Base-by-base conservation (phyloP, 2,888 invertebrate genomes). In the Kryphioiulus occultus region DNA sequence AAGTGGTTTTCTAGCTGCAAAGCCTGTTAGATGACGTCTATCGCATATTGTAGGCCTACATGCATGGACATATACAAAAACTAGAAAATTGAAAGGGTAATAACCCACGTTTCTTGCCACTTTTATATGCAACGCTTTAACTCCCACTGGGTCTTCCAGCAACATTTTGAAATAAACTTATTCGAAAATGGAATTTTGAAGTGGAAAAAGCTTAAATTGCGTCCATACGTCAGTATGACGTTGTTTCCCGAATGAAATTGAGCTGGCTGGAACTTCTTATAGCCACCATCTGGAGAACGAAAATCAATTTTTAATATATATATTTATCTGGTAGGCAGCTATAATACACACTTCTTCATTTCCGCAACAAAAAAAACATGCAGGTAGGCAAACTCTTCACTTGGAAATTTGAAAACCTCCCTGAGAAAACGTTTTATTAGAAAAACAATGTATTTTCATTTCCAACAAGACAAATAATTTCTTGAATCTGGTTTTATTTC, bases 171-270 rank as follows among this genome's bases (percentile, higher is more conserved):
- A 68, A 68, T 68, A 68, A 26, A 59, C 59, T 22, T 68, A 68
- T 68, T 68, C 26, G 68, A 26, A 68, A 26, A 68, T 68, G 68
- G 26, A 68, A 68, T 68, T 68, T 68, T 26, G 26, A 68, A 68
- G 68, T 68, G 68, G 68, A 68, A 68, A 68, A 68, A 68, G 68
- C 68, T 68, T 68, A 68, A 68, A 68, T 68, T 68, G 68, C 26
- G 68, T 26, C 22, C 68, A 68, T 68, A 68, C 68, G 68, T 68
- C 68, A 26, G n/a, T 68, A 68, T 68, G 68, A 26, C n/a, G 68
- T 68, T 26, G 68, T 68, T n/a, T 68, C 68, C 35, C 19, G n/a
- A 26, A 68, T 26, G 68, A 68, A 68, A 68, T 68, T 26, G 68
- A 68, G 68, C 68, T 68, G 26, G 68, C 26, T 26, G 68, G 26